Conservation (phyloP, 2,888 invertebrate species). For the Thelaira solivaga region DNA sequence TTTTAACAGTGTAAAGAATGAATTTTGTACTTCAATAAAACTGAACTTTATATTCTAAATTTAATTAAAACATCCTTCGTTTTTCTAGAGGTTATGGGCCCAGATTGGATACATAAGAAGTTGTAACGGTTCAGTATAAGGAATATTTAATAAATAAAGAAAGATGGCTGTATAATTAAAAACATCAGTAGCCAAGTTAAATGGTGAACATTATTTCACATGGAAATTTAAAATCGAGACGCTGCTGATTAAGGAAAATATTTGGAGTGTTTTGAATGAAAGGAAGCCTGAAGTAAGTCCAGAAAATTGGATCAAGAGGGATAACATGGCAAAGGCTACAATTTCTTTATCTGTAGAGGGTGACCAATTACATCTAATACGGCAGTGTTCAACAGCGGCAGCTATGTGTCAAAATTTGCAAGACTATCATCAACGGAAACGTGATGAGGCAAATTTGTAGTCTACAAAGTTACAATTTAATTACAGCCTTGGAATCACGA, state of each 20-base stretch:
- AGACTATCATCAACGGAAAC: no score
- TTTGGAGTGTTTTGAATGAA: neutral
- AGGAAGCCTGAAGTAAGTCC: neutral
- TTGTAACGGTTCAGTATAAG: neutral
- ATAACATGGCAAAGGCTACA: constrained; percentile 12
- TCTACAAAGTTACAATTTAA: no score
- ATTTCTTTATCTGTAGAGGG: constrained; percentile 15
- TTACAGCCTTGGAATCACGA: no score
- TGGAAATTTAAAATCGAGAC: neutral
- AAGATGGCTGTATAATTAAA: neutral
- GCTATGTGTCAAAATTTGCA: constrained; percentile 4
- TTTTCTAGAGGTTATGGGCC: neutral
- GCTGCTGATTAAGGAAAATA: constrained; percentile 1
- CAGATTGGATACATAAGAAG: neutral
- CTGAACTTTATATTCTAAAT: no score
- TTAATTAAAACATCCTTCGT: neutral
- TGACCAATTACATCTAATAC: constrained; percentile 13
- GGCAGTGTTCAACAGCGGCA: neutral
- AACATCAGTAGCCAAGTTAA: neutral
- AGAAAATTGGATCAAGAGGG: neutral
- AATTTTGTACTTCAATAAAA: no score
- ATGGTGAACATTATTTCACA: neutral
- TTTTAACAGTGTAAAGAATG: no score
- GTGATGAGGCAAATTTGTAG: no score
- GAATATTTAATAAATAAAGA: neutral